Percentiles rank a stretch among this genome's conserved stretches.
Evolutionary conservation across 1,140 invertebrate genomes (phyloP).

Genomic region (Zeugodacus cucurbitae): DNA sequence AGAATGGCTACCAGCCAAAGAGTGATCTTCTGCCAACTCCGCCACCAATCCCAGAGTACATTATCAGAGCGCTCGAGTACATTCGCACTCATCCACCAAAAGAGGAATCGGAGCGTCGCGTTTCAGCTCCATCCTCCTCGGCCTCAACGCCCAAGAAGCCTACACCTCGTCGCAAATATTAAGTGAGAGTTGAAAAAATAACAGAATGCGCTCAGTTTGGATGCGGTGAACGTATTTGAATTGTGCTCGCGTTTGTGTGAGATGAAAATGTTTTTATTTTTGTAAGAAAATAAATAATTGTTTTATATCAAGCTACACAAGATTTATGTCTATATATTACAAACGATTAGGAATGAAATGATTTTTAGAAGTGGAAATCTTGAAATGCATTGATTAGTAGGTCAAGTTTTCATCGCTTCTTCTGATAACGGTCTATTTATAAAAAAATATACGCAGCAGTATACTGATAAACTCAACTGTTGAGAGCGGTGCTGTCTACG

Average conservation of each 20-base stretch:
- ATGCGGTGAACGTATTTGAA: background rate
- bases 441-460: no score
- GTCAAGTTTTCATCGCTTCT: background rate
- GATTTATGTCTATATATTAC: no score
- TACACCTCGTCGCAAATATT: background rate
- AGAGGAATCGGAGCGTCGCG: slow-evolving; percentile 1
- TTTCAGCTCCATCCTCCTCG: background rate
- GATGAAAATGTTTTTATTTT: background rate
- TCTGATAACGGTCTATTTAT: background rate
- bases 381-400: background rate
- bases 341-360: no score
- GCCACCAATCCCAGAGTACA: slow-evolving; percentile 68
- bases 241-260: background rate
- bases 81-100: slow-evolving; percentile 58
- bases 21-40: slow-evolving; percentile 70
- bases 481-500: no score
- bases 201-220: background rate
- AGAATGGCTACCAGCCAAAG: slow-evolving; percentile 53
- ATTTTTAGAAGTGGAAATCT: background rate
- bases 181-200: background rate
- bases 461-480: no score
- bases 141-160: background rate
- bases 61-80: slow-evolving; percentile 66
- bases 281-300: background rate
- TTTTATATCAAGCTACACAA: background rate